Evolutionary conservation across 2,797 vertebrate species (phyloP).

Genomic region (Momotus momota): DNA sequence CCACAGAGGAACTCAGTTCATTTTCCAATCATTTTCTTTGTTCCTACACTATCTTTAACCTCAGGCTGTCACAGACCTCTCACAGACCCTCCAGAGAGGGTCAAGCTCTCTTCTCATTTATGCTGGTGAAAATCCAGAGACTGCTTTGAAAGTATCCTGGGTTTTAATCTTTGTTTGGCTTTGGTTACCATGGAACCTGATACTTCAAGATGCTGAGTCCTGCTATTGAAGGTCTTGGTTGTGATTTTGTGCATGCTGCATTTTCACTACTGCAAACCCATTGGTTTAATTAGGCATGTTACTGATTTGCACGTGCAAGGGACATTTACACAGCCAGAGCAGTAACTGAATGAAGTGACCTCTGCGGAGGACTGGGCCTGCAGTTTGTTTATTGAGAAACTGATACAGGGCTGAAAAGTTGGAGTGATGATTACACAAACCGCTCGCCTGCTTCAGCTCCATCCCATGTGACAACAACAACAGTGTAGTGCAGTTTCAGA

Average conservation of each 20-base stretch:
- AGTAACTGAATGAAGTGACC: neutral
- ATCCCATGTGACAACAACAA: neutral
- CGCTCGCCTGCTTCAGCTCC: neutral
- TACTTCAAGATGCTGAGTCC: neutral
- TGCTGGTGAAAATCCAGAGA: neutral
- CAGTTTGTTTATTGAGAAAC: neutral
- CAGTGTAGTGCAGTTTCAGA: neutral
- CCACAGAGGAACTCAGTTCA: neutral
- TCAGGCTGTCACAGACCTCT: neutral
- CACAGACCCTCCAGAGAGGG: neutral
- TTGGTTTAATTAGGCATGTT: fast-evolving
- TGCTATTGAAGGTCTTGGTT: neutral
- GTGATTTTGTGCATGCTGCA: neutral
- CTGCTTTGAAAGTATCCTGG: neutral
- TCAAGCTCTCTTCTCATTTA: neutral
- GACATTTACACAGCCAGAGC: fast-evolving
- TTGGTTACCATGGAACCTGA: neutral
- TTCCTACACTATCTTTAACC: neutral
- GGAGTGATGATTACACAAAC: neutral
- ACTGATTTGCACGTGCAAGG: neutral
- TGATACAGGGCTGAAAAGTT: fast-evolving
- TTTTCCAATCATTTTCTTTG: neutral
- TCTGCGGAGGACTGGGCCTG: neutral
- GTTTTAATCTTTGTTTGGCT: neutral
- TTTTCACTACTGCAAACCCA: neutral